phyloP scores from a whole-genome alignment of 2,888 invertebrate species.

The Alloplasta piceator region DNA sequence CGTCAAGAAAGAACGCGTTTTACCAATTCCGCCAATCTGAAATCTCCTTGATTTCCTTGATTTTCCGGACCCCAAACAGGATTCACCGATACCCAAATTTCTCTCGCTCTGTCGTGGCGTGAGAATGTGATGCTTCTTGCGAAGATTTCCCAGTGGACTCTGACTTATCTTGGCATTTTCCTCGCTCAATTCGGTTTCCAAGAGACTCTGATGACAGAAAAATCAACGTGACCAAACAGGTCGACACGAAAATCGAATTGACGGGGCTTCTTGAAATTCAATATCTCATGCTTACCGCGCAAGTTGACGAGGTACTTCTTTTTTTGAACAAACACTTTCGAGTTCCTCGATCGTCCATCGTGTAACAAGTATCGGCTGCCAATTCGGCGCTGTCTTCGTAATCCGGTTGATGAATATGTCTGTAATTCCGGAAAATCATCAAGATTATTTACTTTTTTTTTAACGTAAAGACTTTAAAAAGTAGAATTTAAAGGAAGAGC shows the following conservation, averaged over 20 bases:
- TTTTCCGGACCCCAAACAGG: slow-evolving; percentile 73
- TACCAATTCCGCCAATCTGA: slow-evolving; percentile 90
- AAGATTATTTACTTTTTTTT: slow-evolving; percentile 1
- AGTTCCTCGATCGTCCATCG: slow-evolving; percentile 90
- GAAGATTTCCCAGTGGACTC: slow-evolving; percentile 90
- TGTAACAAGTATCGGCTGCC: slow-evolving; percentile 87
- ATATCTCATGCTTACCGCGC: slow-evolving; percentile 86
- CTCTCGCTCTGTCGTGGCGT: slow-evolving; percentile 94
- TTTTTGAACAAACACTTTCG: slow-evolving; percentile 95
- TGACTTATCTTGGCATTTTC: slow-evolving; percentile 90
- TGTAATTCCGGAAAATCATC: slow-evolving; percentile 74
- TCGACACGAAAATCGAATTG: background rate
- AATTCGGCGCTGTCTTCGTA: slow-evolving; percentile 87
- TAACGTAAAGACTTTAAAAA: no score
- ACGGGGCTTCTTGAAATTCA: background rate
- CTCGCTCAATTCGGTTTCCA: slow-evolving; percentile 91
- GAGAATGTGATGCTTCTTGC: slow-evolving; percentile 90
- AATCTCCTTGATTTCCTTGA: slow-evolving; percentile 85
- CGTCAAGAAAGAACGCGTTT: slow-evolving; percentile 64
- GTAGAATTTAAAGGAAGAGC: no score
- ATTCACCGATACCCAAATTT: slow-evolving; percentile 87
- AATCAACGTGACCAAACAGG: slow-evolving; percentile 4
- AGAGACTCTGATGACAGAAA: slow-evolving; percentile 87
- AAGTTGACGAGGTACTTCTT: slow-evolving; percentile 94
- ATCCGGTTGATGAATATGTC: slow-evolving; percentile 90